Evolutionary conservation across 2,888 invertebrate genomes (phyloP), one percentile per base, ranked within the genome.

Genomic region (Diadromus collaris): DNA sequence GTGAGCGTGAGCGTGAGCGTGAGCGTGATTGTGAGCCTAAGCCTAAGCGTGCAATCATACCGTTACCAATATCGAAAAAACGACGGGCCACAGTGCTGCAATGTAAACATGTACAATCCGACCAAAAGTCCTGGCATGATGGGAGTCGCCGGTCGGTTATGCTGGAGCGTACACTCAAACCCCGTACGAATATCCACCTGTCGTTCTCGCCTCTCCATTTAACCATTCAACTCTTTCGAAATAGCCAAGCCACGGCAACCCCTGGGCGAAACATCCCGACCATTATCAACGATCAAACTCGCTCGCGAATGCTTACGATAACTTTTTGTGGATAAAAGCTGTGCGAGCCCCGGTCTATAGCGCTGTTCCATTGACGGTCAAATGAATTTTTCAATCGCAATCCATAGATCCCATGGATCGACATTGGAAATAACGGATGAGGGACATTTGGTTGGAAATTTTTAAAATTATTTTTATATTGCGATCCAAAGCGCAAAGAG

Each of bases 91-190:
- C 67, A 38, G 41, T 60, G 41, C 65, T 69, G 68, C 69, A 56
- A 64, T 71, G 79, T 77, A 80, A 80, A 81, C 78, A 75, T 67
- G 76, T 80, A 73, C 68, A 78, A 79, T 76, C 64, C 41, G 68
- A 80, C 73, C 76, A 78, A 80, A 80, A 80, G 73, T 80, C 51
- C n/a, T 10, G n/a, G 38, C 38, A 13, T 58, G 44, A 68, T 63
- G 63, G 71, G 58, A 56, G 56, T 56, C 27, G n/a, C 29, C 27
- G 29, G 29, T n/a, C 54, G 54, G 27, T 56, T 56, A 13, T 51
- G 24, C 21, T 27, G 58, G 27, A 46, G 44, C 44, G 63, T n/a
- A 44, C 27, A 21, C 27, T n/a, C 61, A 67, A 67, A 21, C 71
- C 65, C 74, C 65, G 58, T 68, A 60, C 79, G 75, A 79, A 79